Percentiles rank a stretch among this genome's conserved stretches.
Conservation (phyloP, 2,888 invertebrate genomes). For the Helobdella robusta region DNA sequence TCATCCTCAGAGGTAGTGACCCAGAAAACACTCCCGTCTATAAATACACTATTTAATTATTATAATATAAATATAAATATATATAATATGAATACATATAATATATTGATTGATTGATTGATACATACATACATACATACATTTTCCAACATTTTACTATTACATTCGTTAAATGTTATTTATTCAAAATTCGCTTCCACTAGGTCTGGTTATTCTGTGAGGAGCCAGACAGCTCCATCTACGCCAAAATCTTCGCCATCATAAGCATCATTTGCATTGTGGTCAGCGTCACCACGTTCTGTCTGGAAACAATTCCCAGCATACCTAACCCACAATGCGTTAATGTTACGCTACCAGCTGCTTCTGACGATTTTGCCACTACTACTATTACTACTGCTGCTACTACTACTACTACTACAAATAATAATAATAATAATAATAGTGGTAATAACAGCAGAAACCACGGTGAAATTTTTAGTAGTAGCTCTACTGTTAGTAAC, state of each 20-base stretch:
- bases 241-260: constrained; percentile 49
- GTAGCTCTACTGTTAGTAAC: neutral
- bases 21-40: no score
- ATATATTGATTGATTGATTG: no score
- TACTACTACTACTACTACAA: neutral
- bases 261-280: constrained; percentile 50
- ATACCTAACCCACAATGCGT: constrained; percentile 40
- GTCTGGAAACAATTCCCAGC: constrained; percentile 51
- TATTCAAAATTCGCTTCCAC: no score
- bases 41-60: no score
- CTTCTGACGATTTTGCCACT: no score
- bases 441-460: constrained; percentile 12
- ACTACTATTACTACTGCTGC: neutral
- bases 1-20: no score
- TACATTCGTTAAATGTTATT: no score
- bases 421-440: neutral
- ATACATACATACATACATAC: no score
- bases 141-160: no score
- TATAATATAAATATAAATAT: no score
- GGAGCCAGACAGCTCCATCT: constrained; percentile 48
- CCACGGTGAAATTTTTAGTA: neutral
- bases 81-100: no score
- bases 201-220: constrained; percentile 51
- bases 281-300: constrained; percentile 51
- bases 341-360: constrained; percentile 31